Evolutionary conservation across 2,113 vertebrate genomes (phyloP), one percentile per base, ranked within the genome.

Genomic region (Nicator chloris): DNA sequence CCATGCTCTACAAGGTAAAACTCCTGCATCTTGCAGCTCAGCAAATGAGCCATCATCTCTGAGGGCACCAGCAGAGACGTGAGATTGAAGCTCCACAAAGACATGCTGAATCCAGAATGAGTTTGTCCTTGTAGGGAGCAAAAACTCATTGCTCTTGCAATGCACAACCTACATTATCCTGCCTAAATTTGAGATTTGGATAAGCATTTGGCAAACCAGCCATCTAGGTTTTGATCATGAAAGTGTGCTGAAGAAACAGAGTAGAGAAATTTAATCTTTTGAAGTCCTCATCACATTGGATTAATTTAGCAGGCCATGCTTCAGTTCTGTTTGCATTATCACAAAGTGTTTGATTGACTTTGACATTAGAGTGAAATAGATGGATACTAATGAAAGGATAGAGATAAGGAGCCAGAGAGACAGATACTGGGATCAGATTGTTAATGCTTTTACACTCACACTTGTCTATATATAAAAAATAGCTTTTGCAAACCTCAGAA

Each of bases 401-500:
- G 12, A 75, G 76, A 94, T 66, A 88, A 81, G 33, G 42, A 90
- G 35, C 49, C 70, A 57, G 54, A 72, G 84, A 78, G 47, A 86
- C 66, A 93, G 79, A 90, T 20, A 89, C 79, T 10, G 6, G 94
- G 47, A 66, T 81, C 85, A 83, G 69, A 61, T 13, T 72, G 83
- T 70, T 72, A 60, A 51, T 56, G 63, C 39, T 95, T 77, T 63
- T 51, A 88, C 94, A 88, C 94, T 97, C 69, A 68, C 68, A 91
- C 93, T 96, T 92, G 21, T 88, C 76, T 95, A 53, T 94, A 93
- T 89, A 91, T 91, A 89, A 97, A 82, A 96, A 92, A 85, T 30
- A 8, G 79, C 91, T 97, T 95, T 97, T 94, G 81, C 92, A 95
- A 68, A 95, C 79, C 91, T 94, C 96, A 96, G 95, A 97, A 96